Evolutionary conservation across 2,797 vertebrate genomes (phyloP).

Genomic region (Myotis daubentonii): DNA sequence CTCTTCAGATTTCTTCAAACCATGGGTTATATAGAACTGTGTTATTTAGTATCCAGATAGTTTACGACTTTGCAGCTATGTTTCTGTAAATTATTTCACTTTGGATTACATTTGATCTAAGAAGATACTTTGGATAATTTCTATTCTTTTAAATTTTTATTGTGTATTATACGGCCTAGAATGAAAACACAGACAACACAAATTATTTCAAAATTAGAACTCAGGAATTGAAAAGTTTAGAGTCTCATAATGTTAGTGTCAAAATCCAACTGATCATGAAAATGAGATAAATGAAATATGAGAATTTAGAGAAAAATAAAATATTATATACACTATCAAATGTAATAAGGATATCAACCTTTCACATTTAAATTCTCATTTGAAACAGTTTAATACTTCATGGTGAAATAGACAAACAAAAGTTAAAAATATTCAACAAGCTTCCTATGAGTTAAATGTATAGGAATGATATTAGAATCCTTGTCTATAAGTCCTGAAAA

Average conservation of each 20-base stretch:
- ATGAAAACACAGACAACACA: neutral
- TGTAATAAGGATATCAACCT: neutral
- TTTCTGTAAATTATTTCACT: neutral
- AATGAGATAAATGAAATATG: neutral
- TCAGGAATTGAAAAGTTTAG: neutral
- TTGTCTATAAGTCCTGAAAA: neutral
- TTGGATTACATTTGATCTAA: neutral
- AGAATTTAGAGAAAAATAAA: neutral
- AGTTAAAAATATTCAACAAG: neutral
- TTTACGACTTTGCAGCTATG: neutral
- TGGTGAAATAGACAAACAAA: neutral
- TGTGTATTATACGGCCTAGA: neutral
- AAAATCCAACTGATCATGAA: neutral
- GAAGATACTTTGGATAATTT: neutral
- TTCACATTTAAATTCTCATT: neutral
- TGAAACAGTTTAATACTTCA: neutral
- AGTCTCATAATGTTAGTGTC: neutral
- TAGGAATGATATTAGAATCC: neutral
- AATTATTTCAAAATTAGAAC: neutral
- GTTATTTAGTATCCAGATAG: neutral
- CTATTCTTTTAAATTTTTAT: neutral
- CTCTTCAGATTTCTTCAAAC: neutral
- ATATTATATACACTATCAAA: neutral
- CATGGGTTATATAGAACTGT: neutral
- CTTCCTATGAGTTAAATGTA: neutral